Conservation (phyloP, 2,113 vertebrate genomes). For the Stegostoma tigrinum region DNA sequence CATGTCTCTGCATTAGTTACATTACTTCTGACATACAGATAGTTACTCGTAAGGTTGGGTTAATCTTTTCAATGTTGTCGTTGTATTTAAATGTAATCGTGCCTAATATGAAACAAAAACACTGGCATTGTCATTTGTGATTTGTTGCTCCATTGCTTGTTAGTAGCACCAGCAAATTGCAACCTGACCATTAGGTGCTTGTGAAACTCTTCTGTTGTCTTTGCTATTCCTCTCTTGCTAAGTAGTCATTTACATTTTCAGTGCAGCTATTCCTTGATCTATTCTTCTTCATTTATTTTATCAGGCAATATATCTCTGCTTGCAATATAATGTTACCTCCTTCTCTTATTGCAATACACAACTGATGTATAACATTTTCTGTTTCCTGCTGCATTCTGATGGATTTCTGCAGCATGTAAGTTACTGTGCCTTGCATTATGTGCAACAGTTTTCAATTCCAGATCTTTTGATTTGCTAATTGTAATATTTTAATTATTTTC, state of each 20-base stretch:
- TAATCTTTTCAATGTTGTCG: neutral
- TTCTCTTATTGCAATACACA: neutral
- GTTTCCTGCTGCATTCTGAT: constrained; percentile 49
- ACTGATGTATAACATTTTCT: constrained; percentile 27
- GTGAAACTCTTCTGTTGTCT: neutral
- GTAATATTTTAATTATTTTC: neutral
- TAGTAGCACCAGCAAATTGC: neutral
- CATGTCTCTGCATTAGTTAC: neutral
- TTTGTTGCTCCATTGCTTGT: neutral
- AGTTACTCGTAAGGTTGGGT: neutral
- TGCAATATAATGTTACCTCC: neutral
- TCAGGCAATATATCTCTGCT: neutral
- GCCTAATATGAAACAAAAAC: neutral
- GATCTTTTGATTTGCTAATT: neutral
- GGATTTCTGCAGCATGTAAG: constrained; percentile 62
- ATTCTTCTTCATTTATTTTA: neutral
- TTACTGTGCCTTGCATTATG: constrained; percentile 28
- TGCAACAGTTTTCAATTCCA: neutral
- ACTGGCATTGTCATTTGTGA: neutral
- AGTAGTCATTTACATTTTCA: neutral
- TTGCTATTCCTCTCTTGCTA: neutral
- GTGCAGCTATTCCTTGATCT: neutral
- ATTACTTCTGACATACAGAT: neutral
- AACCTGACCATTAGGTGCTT: neutral
- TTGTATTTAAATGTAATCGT: neutral